These are phyloP conservation scores for Tuberolachnus salignus DNA, from an alignment of 2,888 invertebrate species.

Conservation along the genomic window DNA sequence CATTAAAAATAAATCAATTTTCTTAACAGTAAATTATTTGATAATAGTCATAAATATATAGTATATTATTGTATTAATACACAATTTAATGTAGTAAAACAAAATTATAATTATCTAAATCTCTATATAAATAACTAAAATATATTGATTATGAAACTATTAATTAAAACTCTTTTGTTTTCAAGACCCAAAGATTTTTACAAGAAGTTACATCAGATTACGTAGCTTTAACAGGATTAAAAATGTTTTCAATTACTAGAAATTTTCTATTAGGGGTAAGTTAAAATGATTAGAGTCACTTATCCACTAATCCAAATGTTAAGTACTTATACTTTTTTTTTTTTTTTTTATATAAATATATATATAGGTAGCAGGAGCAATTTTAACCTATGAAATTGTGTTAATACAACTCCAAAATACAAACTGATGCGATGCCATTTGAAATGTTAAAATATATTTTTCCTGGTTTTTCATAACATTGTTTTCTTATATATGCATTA, in stretches of 20 bases:
- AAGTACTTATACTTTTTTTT: neutral
- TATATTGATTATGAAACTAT: no score
- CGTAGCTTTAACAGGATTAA: slow-evolving; percentile 60
- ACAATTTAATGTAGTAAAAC: no score
- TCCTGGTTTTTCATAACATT: neutral
- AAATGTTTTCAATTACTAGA: slow-evolving; percentile 60
- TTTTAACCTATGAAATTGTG: slow-evolving; percentile 60
- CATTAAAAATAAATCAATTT: no score
- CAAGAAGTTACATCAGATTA: slow-evolving; percentile 60
- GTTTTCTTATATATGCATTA: neutral
- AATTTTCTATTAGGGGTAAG: slow-evolving; percentile 60
- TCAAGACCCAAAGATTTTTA: slow-evolving; percentile 60
- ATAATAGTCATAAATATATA: no score
- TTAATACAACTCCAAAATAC: slow-evolving; percentile 59
- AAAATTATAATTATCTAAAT: no score
- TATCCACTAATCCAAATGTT: no score
- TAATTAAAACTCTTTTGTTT: slow-evolving; percentile 13
- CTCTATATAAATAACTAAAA: no score
- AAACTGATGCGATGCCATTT: slow-evolving; percentile 21
- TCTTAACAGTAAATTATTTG: no score
- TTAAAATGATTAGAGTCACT: neutral
- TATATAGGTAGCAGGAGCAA: slow-evolving; percentile 59
- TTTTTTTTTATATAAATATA: no score
- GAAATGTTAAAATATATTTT: neutral
- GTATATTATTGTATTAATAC: no score